These are phyloP conservation scores for Protonemura montana DNA, from an alignment of 2,888 invertebrate species.

Conservation along the genomic window DNA sequence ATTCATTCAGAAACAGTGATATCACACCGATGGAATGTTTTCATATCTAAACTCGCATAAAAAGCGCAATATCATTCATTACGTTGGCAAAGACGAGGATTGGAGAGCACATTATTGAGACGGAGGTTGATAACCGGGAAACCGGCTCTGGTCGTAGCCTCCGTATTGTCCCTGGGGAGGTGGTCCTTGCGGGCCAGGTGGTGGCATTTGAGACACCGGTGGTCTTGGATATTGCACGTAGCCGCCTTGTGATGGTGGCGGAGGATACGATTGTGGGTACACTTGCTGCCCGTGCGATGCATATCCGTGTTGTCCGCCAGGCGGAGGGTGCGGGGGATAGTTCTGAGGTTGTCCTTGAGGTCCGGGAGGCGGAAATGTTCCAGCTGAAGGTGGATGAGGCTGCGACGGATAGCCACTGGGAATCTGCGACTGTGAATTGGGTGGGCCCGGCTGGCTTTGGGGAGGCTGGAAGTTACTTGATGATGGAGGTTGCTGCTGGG, in stretches of 20 bases:
- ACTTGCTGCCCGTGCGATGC: conserved; percentile 47
- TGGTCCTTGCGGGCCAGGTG: conserved; percentile 73
- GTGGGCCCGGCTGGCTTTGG: conserved; percentile 46
- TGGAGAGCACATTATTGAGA: conserved; percentile 63
- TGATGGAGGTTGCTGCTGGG: conserved; percentile 54
- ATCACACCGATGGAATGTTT: background rate
- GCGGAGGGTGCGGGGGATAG: conserved; percentile 53
- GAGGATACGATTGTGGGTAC: conserved; percentile 48
- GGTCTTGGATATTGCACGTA: conserved; percentile 71
- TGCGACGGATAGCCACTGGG: conserved; percentile 49
- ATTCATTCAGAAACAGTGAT: background rate
- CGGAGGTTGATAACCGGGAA: conserved; percentile 72
- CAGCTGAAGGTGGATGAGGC: conserved; percentile 49
- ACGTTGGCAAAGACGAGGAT: background rate
- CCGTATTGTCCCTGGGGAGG: conserved; percentile 78
- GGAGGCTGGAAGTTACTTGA: conserved; percentile 58
- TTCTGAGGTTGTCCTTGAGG: conserved; percentile 48
- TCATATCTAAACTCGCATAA: background rate
- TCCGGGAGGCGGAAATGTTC: conserved; percentile 48
- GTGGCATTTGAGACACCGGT: conserved; percentile 66
- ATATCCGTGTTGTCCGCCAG: conserved; percentile 48
- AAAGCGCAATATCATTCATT: background rate
- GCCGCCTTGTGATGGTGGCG: conserved; percentile 63
- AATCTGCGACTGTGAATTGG: conserved; percentile 44
- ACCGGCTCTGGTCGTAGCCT: conserved; percentile 66